Conservation (phyloP, 2,888 invertebrate genomes). For the Bursaphelenchus okinawaensis region DNA sequence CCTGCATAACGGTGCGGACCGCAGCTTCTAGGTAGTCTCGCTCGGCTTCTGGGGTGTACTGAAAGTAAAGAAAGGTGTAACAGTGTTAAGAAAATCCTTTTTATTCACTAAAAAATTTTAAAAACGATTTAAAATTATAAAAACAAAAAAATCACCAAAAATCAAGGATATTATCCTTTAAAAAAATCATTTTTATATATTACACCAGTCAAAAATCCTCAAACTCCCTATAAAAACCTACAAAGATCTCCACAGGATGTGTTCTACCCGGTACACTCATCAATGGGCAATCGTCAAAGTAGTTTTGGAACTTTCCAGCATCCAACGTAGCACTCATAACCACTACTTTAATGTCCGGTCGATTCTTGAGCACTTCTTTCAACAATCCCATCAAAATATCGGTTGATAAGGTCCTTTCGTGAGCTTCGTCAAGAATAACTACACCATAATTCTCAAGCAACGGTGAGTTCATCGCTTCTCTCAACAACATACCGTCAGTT, state of each 20-base stretch:
- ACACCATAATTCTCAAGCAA: slow-evolving; percentile 93
- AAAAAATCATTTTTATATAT: slow-evolving; percentile 8
- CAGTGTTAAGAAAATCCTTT: background rate
- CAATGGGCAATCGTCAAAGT: slow-evolving; percentile 94
- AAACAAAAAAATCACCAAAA: background rate
- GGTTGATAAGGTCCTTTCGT: slow-evolving; percentile 94
- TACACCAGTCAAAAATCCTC: slow-evolving; percentile 4
- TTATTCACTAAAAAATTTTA: background rate
- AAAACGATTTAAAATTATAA: too few species aligned
- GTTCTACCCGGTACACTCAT: slow-evolving; percentile 97
- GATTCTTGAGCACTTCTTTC: slow-evolving; percentile 81
- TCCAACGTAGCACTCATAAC: slow-evolving; percentile 99
- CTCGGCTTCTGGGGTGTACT: slow-evolving; percentile 95
- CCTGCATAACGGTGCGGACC: slow-evolving; percentile 90
- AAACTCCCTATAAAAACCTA: slow-evolving; percentile 13
- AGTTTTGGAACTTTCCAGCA: slow-evolving; percentile 95
- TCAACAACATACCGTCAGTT: slow-evolving; percentile 98
- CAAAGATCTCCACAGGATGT: slow-evolving; percentile 90
- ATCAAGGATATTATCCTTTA: background rate
- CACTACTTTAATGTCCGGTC: slow-evolving; percentile 86
- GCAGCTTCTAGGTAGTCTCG: slow-evolving; percentile 95
- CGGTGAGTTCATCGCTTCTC: slow-evolving; percentile 99
- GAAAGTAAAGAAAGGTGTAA: slow-evolving; percentile 17
- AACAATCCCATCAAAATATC: slow-evolving; percentile 96
- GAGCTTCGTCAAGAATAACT: slow-evolving; percentile 92